Base-by-base conservation (phyloP, 2,888 invertebrate genomes). In the Eristalinus aeneus region DNA sequence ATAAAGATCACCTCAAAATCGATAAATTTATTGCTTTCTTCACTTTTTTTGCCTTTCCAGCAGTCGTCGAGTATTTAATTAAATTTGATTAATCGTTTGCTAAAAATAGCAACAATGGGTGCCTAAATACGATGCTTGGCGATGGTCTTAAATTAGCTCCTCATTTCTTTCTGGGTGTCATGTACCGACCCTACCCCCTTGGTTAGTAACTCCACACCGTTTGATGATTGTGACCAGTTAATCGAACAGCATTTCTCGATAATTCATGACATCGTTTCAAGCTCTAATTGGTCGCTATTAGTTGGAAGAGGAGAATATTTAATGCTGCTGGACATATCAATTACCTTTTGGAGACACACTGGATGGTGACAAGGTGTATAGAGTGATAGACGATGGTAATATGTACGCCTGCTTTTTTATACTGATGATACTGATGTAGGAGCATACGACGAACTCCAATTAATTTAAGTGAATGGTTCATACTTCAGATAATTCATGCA, bases 221-320 rank as follows among this genome's bases (percentile, higher is more conserved):
- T 39, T 16, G 16, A 65, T 65, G 46, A 27, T 16, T n/a, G 31
- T 27, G 23, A 23, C 27, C 46, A 46, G 23, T 16, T 27, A 60
- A 60, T 32, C n/a, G 60, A n/a, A 5, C 9, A 31, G 31, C 9
- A 65, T 65, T 46, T 27, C 23, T 10, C n/a, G 27, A 65, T 65
- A 46, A 65, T 65, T 46, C 16, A 65, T 27, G 23, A n/a, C 23
- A 65, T 46, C 23, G 46, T 9, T 39, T 64, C 23, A 22, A 63
- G 39, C 63, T 20, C 11, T 65, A 65, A 65, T 39, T 65, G 64
- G 39, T 10, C 16, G 46, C 46, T 65, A 16, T 65, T 65, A 27
- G 16, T 23, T 6, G 8, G 27, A 27, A 8, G 16, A 9, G 46
- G 46, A n/a, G 39, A 46, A 8, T 16, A 46, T 46, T 46, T 16